Base-by-base conservation (phyloP, 1,140 invertebrate species). In the Littorina saxatilis region DNA sequence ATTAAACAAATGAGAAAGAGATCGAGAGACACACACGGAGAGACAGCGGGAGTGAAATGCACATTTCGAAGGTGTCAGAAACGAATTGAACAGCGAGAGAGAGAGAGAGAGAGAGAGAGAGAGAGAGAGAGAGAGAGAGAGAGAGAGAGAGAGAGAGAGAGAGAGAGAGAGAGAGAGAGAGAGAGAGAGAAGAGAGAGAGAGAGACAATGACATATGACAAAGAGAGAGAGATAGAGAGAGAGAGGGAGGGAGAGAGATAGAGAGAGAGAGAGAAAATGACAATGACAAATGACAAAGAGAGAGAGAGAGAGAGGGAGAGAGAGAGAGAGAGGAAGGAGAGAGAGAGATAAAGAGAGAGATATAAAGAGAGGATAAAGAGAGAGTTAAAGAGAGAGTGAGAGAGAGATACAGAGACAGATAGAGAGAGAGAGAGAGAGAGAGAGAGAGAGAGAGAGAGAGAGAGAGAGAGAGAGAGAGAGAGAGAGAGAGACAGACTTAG, bases 381-480 rank as follows among this genome's bases (percentile, higher is more conserved):
- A n/a, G n/a, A n/a, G n/a, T n/a, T n/a, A n/a, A n/a, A n/a, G n/a
- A n/a, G n/a, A n/a, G n/a, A n/a, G n/a, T n/a, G n/a, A n/a, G 66
- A 70, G 32, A 70, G 66, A 70, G 9, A 70, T 11, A 27, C 27
- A 32, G 66, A 15, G n/a, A 35, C 11, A 70, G 66, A 35, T 11
- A 40, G 29, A 1, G 66, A 70, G 13, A 70, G 68, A 40, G 68
- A 72, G 37, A 72, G 35, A 39, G 40, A 72, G 37, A 47, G 68
- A 72, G 37, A 40, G 37, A 40, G 17, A 23, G 68, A 27, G 40
- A 47, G 68, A 39, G 68, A 73, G 37, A 73, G 40, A 73, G 40
- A 73, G 70, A 73, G 37, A 73, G 68, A 43, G 37, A 47, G 40
- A 47, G 70, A 73, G 20, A 43, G 17, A 43, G 70, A n/a, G 70